These are phyloP conservation scores for Vultur gryphus DNA, from an alignment of 2,797 vertebrate genomes.

Conservation along the genomic window DNA sequence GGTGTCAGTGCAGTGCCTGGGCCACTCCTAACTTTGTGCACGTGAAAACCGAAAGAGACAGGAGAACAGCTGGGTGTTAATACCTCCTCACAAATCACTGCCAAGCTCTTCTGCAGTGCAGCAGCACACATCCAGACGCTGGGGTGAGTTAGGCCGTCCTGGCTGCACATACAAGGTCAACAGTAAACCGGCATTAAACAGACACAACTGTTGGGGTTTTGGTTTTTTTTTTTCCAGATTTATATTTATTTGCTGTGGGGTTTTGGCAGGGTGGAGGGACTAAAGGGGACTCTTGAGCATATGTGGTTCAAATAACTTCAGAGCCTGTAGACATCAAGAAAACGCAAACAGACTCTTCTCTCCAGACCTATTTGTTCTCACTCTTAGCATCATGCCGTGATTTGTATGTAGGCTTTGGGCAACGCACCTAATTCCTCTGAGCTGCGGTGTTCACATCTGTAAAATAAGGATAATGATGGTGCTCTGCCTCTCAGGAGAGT, in stretches of 20 bases:
- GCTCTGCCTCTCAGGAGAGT: neutral
- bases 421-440: neutral
- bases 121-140: neutral
- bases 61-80: neutral
- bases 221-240: neutral
- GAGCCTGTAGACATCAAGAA: neutral
- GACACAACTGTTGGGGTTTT: neutral
- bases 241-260: neutral
- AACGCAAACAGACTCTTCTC: neutral
- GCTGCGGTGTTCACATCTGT: neutral
- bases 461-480: neutral
- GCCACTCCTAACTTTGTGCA: neutral
- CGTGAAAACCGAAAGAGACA: accelerated
- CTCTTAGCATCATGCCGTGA: neutral
- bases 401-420: neutral
- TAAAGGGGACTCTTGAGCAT: neutral
- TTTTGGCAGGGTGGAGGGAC: neutral
- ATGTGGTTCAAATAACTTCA: neutral
- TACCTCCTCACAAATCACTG: neutral
- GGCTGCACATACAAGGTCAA: neutral
- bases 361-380: neutral
- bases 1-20: neutral
- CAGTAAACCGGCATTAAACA: neutral
- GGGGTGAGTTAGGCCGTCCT: neutral
- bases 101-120: neutral